Evolutionary conservation across 2,888 invertebrate species (phyloP), one percentile per base, ranked within the genome.

Genomic region (Perdita meconis): DNA sequence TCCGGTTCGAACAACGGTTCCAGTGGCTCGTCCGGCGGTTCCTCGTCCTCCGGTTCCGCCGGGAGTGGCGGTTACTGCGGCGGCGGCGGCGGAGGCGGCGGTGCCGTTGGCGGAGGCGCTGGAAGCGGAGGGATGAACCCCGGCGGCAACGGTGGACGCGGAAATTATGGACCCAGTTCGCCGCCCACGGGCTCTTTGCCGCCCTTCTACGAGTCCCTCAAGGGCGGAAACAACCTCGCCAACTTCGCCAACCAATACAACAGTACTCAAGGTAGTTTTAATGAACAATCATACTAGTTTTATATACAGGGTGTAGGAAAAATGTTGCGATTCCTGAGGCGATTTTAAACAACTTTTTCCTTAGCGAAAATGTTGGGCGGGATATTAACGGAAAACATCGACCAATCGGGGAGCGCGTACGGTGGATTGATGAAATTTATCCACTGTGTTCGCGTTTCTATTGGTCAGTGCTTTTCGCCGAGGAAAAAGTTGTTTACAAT

Each of bases 141-240:
- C 75, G 97, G 97, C 1, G 94, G 97, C 50, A 97, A 97, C 90
- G 97, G 97, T 0, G 92, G 92, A 0, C 94, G 97, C 59, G 96
- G 96, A 75, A 97, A 97, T 91, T 97, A 97, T 90, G 97, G 97
- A 1, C 97, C 97, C 6, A 97, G 96, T 85, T 97, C 97, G 86
- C 97, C 97, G 63, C 97, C 97, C 1, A 97, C 97, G 0, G 97
- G 97, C 13, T 96, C 97, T 63, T 93, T 97, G 76, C 97, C 97
- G n/a, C 97, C 97, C 0, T 97, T 97, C 89, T 97, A 97, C 91
- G 97, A 97, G 92, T 96, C 96, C 10, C 93, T 97, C 0, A 97
- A 97, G 92, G 95, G 95, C 61, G 96, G 97, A 13, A 96, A 96
- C 88, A 95, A 95, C 82, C 94, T 95, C 12, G 94, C 94, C 59